Percentiles rank a stretch among this genome's conserved stretches.
Evolutionary conservation across 2,888 invertebrate genomes (phyloP).

Genomic region (Mactromeris polynyma): DNA sequence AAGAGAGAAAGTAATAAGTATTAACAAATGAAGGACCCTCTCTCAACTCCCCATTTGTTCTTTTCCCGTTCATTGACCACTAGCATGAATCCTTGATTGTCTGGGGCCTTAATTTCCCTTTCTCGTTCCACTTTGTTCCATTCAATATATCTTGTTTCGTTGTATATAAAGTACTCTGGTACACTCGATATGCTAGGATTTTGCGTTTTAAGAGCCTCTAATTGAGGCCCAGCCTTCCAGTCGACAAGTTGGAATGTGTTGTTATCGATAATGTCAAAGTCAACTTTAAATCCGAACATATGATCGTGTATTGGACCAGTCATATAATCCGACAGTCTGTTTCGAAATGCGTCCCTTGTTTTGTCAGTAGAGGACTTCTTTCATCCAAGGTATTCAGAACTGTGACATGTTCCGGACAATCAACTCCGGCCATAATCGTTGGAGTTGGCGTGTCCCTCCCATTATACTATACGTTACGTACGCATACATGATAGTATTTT

Average conservation of each 20-base stretch:
- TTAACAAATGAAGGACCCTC: constrained; percentile 50
- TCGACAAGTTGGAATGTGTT: constrained; percentile 74
- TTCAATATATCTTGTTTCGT: constrained; percentile 68
- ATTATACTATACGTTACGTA: constrained; percentile 74
- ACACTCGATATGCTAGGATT: constrained; percentile 39
- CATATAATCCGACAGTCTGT: constrained; percentile 64
- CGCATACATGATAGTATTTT: constrained; percentile 73
- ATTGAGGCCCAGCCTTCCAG: constrained; percentile 73
- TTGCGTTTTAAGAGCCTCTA: constrained; percentile 65
- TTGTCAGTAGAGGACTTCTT: constrained; percentile 68
- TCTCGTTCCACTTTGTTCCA: constrained; percentile 63
- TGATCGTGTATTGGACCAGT: constrained; percentile 77
- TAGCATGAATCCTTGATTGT: constrained; percentile 66
- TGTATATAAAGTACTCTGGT: constrained; percentile 69
- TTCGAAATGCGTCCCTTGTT: constrained; percentile 73
- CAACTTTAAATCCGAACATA: constrained; percentile 77
- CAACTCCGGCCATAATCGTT: constrained; percentile 73
- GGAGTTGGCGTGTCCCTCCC: constrained; percentile 65
- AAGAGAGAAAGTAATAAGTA: too few relatives aligned
- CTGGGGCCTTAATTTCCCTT: constrained; percentile 44
- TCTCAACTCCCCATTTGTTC: constrained; percentile 73
- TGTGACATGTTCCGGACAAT: constrained; percentile 78
- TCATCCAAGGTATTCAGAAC: constrained; percentile 74
- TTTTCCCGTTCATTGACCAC: constrained; percentile 70
- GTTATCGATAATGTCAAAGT: constrained; percentile 73